These are phyloP conservation scores for Galeopsomyia nigrocyanea DNA, from an alignment of 2,888 invertebrate species.

Conservation along the genomic window DNA sequence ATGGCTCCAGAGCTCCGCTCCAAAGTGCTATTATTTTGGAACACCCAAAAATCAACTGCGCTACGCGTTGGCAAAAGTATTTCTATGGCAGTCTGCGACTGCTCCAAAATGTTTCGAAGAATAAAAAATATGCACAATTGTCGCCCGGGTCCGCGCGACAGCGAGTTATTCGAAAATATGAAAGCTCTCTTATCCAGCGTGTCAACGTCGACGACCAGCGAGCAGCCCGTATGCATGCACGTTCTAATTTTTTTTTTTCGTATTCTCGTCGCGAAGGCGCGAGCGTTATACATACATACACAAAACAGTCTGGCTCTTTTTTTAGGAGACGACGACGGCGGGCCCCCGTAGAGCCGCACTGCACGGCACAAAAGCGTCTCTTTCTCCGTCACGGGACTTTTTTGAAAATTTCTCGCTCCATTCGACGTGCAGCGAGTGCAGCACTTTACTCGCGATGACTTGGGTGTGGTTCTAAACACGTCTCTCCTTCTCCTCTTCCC, in stretches of 20 bases:
- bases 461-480: constrained; percentile 54
- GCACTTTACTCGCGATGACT: constrained; percentile 42
- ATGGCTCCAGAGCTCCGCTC: constrained; percentile 14
- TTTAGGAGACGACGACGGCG: neutral
- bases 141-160: constrained; percentile 30
- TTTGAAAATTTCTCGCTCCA: constrained; percentile 12
- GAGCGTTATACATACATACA: too few relatives aligned
- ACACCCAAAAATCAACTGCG: neutral
- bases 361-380: neutral
- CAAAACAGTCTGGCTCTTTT: neutral
- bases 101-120: too few relatives aligned
- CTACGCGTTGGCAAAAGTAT: too few relatives aligned
- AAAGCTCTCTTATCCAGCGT: too few relatives aligned
- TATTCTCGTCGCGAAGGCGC: too few relatives aligned
- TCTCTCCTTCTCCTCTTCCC: constrained; percentile 50
- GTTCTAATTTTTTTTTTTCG: too few relatives aligned
- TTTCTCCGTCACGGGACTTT: neutral
- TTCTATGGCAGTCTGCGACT: too few relatives aligned
- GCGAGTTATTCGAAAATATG: constrained; percentile 22
- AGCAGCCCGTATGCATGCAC: too few relatives aligned
- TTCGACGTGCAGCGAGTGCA: constrained; percentile 2
- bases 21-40: neutral
- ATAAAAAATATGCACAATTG: too few relatives aligned
- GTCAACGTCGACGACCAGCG: too few relatives aligned
- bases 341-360: constrained; percentile 3